Evolutionary conservation across 2,113 vertebrate species (phyloP).

Genomic region (Rhea americana): DNA sequence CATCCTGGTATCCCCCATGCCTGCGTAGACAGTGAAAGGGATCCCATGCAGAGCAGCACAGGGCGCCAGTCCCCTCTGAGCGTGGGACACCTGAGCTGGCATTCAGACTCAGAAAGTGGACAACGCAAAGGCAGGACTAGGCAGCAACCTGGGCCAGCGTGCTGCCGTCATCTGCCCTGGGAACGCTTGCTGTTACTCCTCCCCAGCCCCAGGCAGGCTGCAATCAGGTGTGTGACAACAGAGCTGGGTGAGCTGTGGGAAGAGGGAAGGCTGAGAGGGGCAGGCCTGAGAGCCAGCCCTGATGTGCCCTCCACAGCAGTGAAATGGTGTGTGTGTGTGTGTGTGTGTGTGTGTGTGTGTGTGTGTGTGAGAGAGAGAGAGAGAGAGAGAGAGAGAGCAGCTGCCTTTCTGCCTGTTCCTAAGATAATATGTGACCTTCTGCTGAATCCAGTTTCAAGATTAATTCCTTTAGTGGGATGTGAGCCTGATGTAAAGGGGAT

Average conservation of each 20-base stretch:
- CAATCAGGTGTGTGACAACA: neutral
- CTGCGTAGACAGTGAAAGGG: neutral
- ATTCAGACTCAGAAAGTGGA: neutral
- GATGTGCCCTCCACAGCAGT: rapidly evolving
- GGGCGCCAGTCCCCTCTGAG: neutral
- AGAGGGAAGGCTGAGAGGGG: neutral
- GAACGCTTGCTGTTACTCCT: too few species aligned
- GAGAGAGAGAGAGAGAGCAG: neutral
- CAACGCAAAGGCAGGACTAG: neutral
- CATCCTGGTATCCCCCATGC: too few species aligned
- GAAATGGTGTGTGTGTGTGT: rapidly evolving
- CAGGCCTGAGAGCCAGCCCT: too few species aligned
- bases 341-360: too few species aligned
- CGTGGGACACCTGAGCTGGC: neutral
- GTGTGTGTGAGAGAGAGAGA: too few species aligned
- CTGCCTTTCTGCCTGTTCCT: neutral
- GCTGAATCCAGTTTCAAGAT: too few species aligned
- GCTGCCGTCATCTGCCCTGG: too few species aligned
- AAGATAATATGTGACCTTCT: neutral
- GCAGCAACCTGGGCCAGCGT: too few species aligned
- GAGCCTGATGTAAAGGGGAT: rapidly evolving
- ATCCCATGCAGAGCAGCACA: neutral
- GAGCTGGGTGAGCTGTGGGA: rapidly evolving
- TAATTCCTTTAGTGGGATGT: too few species aligned
- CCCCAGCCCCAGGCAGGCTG: too few species aligned